phyloP scores from a whole-genome alignment of 2,113 vertebrate genomes.

The Entosphenus tridentatus region DNA sequence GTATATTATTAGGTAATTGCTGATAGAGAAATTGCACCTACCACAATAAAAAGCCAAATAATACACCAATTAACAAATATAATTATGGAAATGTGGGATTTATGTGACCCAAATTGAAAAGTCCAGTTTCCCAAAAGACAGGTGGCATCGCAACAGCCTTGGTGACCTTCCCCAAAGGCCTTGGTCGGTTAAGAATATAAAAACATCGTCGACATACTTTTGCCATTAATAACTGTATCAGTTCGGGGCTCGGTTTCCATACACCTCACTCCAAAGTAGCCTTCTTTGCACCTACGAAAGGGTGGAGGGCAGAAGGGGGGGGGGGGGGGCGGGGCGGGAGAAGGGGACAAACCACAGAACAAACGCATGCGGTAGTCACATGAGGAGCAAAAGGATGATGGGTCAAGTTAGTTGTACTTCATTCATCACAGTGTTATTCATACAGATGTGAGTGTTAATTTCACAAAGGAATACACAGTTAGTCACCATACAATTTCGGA shows the following conservation, averaged over 20 bases:
- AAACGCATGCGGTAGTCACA: conserved; percentile 19
- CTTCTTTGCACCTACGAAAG: conserved; percentile 51
- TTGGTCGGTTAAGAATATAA: conserved; percentile 4
- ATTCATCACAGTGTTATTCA: no score
- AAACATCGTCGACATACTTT: conserved; percentile 2
- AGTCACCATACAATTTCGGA: no score
- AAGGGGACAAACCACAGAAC: conserved; percentile 71
- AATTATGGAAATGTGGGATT: no score
- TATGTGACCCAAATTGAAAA: no score
- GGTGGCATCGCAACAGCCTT: no score
- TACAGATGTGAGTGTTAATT: no score
- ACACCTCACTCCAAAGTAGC: conserved; percentile 93
- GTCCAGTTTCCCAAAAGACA: no score
- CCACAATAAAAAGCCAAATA: no score
- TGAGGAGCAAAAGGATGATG: conserved; percentile 4
- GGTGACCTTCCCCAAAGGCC: neutral
- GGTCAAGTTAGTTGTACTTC: neutral
- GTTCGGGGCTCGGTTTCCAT: conserved; percentile 57
- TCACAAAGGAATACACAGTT: no score
- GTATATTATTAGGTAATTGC: no score
- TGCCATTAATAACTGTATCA: conserved; percentile 7
- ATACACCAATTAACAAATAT: no score
- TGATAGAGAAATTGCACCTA: no score
- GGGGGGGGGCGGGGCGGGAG: conserved; percentile 59
- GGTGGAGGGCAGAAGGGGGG: conserved; percentile 20